A percentile compares a stretch with the other conserved stretches of the same genome.
phyloP scores from a whole-genome alignment of 1,140 invertebrate species.

The Drosophila arizonae region DNA sequence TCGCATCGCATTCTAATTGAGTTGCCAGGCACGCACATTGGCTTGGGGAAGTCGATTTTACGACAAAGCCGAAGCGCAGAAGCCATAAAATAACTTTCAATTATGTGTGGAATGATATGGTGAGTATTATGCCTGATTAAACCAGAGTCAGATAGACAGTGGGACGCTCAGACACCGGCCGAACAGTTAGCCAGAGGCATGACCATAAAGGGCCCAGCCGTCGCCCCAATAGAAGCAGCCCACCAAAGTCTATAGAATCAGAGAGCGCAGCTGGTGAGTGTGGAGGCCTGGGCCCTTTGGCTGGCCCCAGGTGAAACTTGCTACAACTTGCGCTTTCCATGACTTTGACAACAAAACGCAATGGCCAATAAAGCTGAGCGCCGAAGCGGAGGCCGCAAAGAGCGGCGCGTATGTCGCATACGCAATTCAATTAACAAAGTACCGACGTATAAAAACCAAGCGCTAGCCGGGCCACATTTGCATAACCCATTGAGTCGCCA shows the following conservation, averaged over 20 bases:
- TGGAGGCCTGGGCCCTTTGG: neutral
- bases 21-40: constrained; percentile 61
- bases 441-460: constrained; percentile 81
- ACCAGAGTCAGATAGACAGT: constrained; percentile 1
- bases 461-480: constrained; percentile 65
- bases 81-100: constrained; percentile 81
- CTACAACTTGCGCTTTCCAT: constrained; percentile 74
- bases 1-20: constrained; percentile 56
- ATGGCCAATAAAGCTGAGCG: constrained; percentile 56
- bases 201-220: constrained; percentile 57
- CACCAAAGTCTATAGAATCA: constrained; percentile 25
- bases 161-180: neutral
- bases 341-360: constrained; percentile 62
- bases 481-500: constrained; percentile 80
- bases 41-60: constrained; percentile 61
- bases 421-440: constrained; percentile 81
- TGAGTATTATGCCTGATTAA: constrained; percentile 48
- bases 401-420: constrained; percentile 55
- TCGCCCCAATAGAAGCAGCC: constrained; percentile 42
- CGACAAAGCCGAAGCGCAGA: constrained; percentile 46
- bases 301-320: constrained; percentile 57
- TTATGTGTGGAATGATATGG: constrained; percentile 57
- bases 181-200: constrained; percentile 28
- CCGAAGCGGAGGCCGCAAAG: constrained; percentile 47
- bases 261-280: constrained; percentile 3